These are phyloP conservation scores for Drosophila malerkotliana DNA, from an alignment of 1,140 invertebrate species.

Conservation along the genomic window DNA sequence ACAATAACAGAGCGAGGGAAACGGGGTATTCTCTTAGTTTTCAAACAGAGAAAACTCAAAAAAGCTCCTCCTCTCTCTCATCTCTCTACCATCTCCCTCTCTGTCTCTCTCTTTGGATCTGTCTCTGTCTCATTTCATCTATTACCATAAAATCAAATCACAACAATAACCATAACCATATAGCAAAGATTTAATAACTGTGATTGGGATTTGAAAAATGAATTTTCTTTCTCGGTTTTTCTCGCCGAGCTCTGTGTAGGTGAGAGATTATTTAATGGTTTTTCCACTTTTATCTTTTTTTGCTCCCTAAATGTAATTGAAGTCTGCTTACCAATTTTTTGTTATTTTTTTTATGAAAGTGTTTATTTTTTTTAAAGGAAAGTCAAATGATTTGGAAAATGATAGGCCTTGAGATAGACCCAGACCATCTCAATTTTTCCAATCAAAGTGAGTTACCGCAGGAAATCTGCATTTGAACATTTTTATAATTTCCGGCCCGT, in stretches of 20 bases:
- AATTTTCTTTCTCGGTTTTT: slow-evolving; percentile 72
- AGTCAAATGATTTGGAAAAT: slow-evolving; percentile 47
- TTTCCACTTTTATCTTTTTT: slow-evolving; percentile 45
- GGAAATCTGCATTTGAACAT: slow-evolving; percentile 58
- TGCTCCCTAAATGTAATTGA: slow-evolving; percentile 70
- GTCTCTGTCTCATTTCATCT: slow-evolving; percentile 44
- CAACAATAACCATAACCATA: slow-evolving; percentile 82
- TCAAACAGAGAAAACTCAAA: slow-evolving; percentile 24
- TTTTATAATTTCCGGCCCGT: slow-evolving; percentile 49
- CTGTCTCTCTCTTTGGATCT: neutral
- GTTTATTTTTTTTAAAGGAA: slow-evolving; percentile 29
- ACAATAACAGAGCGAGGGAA: slow-evolving; percentile 60
- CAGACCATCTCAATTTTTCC: slow-evolving; percentile 6
- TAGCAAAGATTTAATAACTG: slow-evolving; percentile 82
- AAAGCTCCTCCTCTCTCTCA: slow-evolving; percentile 5
- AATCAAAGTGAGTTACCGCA: slow-evolving; percentile 36
- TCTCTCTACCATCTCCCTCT: neutral
- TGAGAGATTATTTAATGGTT: slow-evolving; percentile 78
- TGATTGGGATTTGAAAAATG: slow-evolving; percentile 82
- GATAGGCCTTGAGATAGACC: slow-evolving; percentile 3
- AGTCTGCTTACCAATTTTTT: slow-evolving; percentile 47
- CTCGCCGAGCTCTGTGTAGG: slow-evolving; percentile 55
- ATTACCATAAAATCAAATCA: slow-evolving; percentile 83
- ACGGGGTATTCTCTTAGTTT: slow-evolving; percentile 40
- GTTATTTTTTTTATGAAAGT: slow-evolving; percentile 32